Base-by-base conservation (phyloP, 35 echinoderm and acorn worm species). In the Acanthaster planci region DNA sequence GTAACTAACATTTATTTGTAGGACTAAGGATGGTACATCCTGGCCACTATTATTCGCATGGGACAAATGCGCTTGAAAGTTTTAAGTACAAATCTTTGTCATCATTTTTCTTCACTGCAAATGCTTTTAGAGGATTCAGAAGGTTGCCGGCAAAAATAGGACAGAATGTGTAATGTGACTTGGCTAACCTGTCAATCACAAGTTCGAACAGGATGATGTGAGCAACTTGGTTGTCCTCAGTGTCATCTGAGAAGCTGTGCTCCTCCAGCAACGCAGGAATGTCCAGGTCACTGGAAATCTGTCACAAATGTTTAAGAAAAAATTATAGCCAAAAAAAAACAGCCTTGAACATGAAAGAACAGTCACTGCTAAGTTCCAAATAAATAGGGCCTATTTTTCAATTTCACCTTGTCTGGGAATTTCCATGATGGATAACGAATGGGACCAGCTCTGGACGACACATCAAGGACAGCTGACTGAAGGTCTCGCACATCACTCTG, bases 401-500 rank as follows among this genome's bases (percentile, higher is more conserved):
- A 22, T 57, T 67, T 42, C 85, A 98, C 96, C 92, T 99, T 99
- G 57, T 99, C 96, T 36, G 96, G 96, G 37, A 86, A 99, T 44
- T 99, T 99, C 96, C 96, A 99, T 7, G 96, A 99, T 51, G 96
- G 96, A 42, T 94, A 99, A 2, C 92, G 77, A 34, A 99, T 89
- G 80, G 96, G 96, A 0, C 96, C 96, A 18, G 93, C 96, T 58
- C 96, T 91, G 18, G 96, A 99, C 42, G 91, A 84, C 9, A 93
- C 86, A 55, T 99, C 96, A 76, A 56, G 23, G 18, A 99, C 92
- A 53, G 92, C 88, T 52, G 77, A 90, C 78, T 99, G 96, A 0
- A 99, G 83, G 31, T 99, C 96, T 27, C 38, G 39, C 0, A 94
- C 92, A 92, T 99, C 96, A 78, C 89, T 88, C 23, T 80, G 23